These are phyloP conservation scores for Drosophila truncata DNA, from an alignment of 1,140 invertebrate genomes.

Conservation along the genomic window DNA sequence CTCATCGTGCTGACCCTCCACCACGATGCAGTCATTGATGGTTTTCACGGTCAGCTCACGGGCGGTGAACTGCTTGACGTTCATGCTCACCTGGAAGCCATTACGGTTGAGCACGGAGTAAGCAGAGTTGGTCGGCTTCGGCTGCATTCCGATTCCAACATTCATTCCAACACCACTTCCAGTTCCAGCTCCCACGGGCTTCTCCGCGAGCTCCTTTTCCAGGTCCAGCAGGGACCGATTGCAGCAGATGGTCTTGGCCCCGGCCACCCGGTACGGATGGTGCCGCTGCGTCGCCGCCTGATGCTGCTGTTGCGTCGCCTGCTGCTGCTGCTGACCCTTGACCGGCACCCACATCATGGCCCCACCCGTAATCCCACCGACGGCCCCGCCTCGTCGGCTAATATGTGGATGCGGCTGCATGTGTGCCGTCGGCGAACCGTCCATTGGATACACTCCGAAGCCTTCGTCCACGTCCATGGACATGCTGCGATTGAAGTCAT, in stretches of 20 bases:
- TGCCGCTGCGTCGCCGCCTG: slow-evolving; percentile 63
- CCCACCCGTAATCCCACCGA: slow-evolving; percentile 27
- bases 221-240: slow-evolving; percentile 72
- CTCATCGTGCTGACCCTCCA: slow-evolving; percentile 91
- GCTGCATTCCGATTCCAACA: slow-evolving; percentile 15
- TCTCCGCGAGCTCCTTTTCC: slow-evolving; percentile 72
- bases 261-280: slow-evolving; percentile 78
- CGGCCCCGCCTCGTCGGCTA: slow-evolving; percentile 43
- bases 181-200: slow-evolving; percentile 30
- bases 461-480: slow-evolving; percentile 80
- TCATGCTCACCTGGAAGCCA: slow-evolving; percentile 88
- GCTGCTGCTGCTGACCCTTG: slow-evolving; percentile 44
- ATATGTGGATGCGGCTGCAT: slow-evolving; percentile 52
- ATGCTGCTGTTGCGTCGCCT: slow-evolving; percentile 22
- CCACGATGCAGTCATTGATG: slow-evolving; percentile 89
- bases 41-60: slow-evolving; percentile 92
- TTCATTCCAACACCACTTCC: slow-evolving; percentile 7
- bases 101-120: slow-evolving; percentile 82
- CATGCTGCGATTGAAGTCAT: slow-evolving; percentile 76
- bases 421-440: slow-evolving; percentile 49
- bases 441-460: slow-evolving; percentile 77
- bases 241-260: slow-evolving; percentile 76
- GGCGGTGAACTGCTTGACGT: slow-evolving; percentile 90
- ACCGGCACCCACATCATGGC: slow-evolving; percentile 72
- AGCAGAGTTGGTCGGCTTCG: slow-evolving; percentile 53